Evolutionary conservation across 1,140 invertebrate species (phyloP), one percentile per base, ranked within the genome.

Genomic region (Euura saliciscinereae): DNA sequence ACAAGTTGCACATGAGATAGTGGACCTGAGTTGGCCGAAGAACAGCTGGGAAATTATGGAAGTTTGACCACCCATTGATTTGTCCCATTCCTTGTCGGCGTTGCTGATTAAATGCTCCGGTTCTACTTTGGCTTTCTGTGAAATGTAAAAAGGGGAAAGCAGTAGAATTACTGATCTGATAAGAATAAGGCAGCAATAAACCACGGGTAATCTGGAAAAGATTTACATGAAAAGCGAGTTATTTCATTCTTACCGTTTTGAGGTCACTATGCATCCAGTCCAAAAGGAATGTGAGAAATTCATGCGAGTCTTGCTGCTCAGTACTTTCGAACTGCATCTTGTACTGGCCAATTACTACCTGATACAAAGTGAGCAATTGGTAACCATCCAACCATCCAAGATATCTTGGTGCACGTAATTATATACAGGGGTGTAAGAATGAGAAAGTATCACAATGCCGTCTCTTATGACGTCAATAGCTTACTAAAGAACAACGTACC

Each of bases 291-390:
- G 93, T 93, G 2, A 98, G 90, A 83, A 99, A 98, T 84, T 99
- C 97, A 83, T 99, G 97, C 0, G 97, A 96, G 84, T 99, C 97
- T 84, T 99, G 97, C 81, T 99, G 97, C 73, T 96, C 93, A 77
- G 91, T 90, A 44, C 93, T 94, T 70, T 92, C 91, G 87, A 98
- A 98, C 76, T 93, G 91, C 69, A 93, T 87, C 79, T 94, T 91
- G 77, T 92, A 92, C 73, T 92, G 91, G 8, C 94, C 94, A 65
- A 96, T 90, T 11, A 91, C 90, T 76, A 89, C 89, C 92, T 94
- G 78, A 5, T 78, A 11, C 28, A 7, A 71, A 43, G n/a, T 71
- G 43, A 10, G 43, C 28, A 6, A 68, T 28, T 28, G 28, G 28
- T 28, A 28, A 28, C 28, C 28, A 28, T 28, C 28, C n/a, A n/a